A percentile compares a stretch with the other conserved stretches of the same genome.
Conservation (phyloP, 2,113 vertebrate genomes). For the Otis tarda region DNA sequence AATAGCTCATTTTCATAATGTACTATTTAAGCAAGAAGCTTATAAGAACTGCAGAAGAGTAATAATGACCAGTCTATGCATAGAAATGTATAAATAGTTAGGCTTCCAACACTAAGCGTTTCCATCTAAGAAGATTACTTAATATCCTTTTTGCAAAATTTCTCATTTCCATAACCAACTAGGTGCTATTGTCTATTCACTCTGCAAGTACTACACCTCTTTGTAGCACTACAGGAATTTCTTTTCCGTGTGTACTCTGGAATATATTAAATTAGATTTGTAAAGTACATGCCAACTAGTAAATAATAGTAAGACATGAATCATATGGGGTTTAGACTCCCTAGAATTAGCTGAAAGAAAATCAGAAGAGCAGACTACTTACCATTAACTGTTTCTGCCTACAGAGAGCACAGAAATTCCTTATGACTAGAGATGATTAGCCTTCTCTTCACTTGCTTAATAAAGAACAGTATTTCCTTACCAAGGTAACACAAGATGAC, state of each 20-base stretch:
- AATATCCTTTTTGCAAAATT: slow-evolving; percentile 46
- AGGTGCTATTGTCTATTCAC: slow-evolving; percentile 38
- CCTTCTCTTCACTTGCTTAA: slow-evolving; percentile 51
- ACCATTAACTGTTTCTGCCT: slow-evolving; percentile 11
- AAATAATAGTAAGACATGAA: not conserved
- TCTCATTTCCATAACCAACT: slow-evolving; percentile 60
- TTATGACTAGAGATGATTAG: slow-evolving; percentile 20
- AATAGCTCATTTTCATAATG: slow-evolving; percentile 70
- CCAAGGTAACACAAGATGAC: slow-evolving; percentile 70
- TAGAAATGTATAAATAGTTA: slow-evolving; percentile 63
- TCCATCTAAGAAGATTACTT: slow-evolving; percentile 60
- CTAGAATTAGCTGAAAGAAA: slow-evolving; percentile 20
- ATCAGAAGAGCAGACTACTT: not conserved
- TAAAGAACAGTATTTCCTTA: slow-evolving; percentile 67
- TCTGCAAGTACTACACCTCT: not conserved
- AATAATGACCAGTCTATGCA: slow-evolving; percentile 61
- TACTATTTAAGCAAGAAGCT: slow-evolving; percentile 68
- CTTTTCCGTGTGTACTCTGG: not conserved
- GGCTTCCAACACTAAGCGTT: slow-evolving; percentile 42
- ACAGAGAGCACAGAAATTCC: slow-evolving; percentile 37
- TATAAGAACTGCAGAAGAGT: slow-evolving; percentile 58
- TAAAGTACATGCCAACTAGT: not conserved
- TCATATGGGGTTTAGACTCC: not conserved
- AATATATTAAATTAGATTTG: slow-evolving; percentile 20
- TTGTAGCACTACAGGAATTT: not conserved